Evolutionary conservation across 2,113 vertebrate species (phyloP).

Genomic region (Azemiops feae): DNA sequence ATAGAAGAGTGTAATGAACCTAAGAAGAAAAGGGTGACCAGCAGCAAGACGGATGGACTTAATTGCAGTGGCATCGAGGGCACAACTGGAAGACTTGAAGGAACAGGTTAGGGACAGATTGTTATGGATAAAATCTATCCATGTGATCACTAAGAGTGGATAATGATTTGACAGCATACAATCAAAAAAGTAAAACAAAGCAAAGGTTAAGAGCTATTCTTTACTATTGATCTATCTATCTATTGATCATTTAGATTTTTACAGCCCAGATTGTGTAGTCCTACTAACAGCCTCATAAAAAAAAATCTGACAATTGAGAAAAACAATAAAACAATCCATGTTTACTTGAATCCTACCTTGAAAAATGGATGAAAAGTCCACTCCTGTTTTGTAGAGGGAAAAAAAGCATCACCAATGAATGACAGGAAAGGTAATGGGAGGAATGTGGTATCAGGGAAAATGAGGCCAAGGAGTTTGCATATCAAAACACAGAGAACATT

Average conservation of each 20-base stretch:
- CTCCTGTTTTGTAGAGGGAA: not conserved
- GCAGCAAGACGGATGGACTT: not conserved
- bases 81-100: not conserved
- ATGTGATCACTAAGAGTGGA: not conserved
- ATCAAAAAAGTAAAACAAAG: not conserved
- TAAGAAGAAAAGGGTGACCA: constrained; percentile 33
- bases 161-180: not conserved
- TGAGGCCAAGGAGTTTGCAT: constrained; percentile 11
- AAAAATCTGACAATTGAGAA: constrained; percentile 47
- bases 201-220: not conserved
- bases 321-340: constrained; percentile 30
- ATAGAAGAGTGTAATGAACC: constrained; percentile 59
- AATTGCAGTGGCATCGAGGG: not conserved
- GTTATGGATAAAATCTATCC: not conserved
- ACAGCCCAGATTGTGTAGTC: not conserved
- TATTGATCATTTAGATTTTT: not conserved
- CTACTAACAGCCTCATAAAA: constrained; percentile 69
- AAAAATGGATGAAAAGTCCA: not conserved
- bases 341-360: constrained; percentile 30
- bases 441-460: not conserved
- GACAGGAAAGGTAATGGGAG: fast-evolving
- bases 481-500: constrained; percentile 8
- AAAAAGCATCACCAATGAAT: not conserved
- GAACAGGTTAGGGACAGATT: not conserved
- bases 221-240: not conserved